These are phyloP conservation scores for Alectoris magna DNA, from an alignment of 2,797 vertebrate species.

Conservation along the genomic window DNA sequence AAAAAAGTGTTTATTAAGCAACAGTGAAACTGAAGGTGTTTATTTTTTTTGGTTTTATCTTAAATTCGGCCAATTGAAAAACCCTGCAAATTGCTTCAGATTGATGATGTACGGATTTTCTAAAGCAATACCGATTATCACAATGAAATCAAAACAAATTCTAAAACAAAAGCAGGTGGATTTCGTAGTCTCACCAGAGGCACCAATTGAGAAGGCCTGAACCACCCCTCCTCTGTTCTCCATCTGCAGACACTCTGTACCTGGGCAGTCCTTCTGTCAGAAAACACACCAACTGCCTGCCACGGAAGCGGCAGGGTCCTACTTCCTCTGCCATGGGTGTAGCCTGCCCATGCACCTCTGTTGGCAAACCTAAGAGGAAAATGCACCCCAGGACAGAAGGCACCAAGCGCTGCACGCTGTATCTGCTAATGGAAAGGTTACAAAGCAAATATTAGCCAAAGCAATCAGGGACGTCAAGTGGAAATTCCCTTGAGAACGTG, in stretches of 20 bases:
- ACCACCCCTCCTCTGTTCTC: not conserved
- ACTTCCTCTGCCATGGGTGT: fast-evolving
- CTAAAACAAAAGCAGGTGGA: not conserved
- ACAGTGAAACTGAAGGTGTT: not conserved
- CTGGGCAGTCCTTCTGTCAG: fast-evolving
- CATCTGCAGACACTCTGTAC: fast-evolving
- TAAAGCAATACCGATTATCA: constrained; percentile 56
- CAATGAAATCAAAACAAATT: constrained; percentile 52
- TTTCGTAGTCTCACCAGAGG: not conserved
- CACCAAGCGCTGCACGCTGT: fast-evolving
- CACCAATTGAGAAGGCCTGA: not conserved
- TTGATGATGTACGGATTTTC: constrained; percentile 45
- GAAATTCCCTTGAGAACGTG: constrained; percentile 72
- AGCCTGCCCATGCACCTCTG: not conserved
- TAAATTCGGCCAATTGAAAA: constrained; percentile 13
- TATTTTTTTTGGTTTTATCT: not conserved
- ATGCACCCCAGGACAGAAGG: too few relatives aligned
- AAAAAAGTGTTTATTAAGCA: not conserved
- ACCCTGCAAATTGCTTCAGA: not conserved
- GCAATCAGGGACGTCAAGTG: constrained; percentile 73
- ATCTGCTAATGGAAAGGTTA: constrained; percentile 72
- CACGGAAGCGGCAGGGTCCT: fast-evolving
- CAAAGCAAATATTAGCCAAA: constrained; percentile 73
- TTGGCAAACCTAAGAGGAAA: not conserved
- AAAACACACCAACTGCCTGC: not conserved